Conservation (phyloP, 2,113 vertebrate species). For the Chrysemys picta region DNA sequence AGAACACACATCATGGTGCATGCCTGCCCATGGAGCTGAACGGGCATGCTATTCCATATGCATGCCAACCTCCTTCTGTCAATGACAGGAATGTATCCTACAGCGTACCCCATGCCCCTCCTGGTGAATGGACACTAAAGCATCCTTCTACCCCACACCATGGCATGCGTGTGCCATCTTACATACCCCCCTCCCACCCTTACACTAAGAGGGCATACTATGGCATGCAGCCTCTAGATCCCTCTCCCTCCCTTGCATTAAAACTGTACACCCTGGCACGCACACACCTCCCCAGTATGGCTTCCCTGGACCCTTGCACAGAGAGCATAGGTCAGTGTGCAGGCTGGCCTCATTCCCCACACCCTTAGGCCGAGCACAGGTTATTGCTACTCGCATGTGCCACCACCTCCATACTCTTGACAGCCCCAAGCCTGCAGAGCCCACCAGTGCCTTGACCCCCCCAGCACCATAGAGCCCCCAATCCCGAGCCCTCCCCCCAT, state of each 20-base stretch:
- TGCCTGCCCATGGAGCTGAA: rapidly evolving
- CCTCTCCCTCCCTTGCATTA: not conserved
- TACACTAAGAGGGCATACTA: not conserved
- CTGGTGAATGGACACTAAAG: not conserved
- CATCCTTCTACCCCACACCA: not conserved
- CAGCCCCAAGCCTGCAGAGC: too few species aligned
- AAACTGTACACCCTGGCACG: not conserved
- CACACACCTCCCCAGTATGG: not conserved
- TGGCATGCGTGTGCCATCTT: not conserved
- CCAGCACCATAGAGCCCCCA: not conserved
- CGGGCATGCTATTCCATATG: rapidly evolving
- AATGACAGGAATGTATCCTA: not conserved
- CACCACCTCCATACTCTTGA: not conserved
- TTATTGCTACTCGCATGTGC: rapidly evolving
- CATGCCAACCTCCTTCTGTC: not conserved
- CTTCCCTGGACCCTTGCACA: rapidly evolving
- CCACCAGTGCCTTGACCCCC: too few species aligned
- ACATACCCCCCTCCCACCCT: not conserved
- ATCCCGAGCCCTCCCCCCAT: not conserved
- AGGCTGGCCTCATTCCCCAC: rapidly evolving
- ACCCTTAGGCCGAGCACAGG: rapidly evolving
- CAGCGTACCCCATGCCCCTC: not conserved
- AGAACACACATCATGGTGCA: rapidly evolving
- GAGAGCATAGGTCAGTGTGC: not conserved
- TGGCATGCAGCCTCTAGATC: not conserved